Evolutionary conservation across 2,797 vertebrate species (phyloP), one percentile per base, ranked within the genome.

Genomic region (Tangara arthus): DNA sequence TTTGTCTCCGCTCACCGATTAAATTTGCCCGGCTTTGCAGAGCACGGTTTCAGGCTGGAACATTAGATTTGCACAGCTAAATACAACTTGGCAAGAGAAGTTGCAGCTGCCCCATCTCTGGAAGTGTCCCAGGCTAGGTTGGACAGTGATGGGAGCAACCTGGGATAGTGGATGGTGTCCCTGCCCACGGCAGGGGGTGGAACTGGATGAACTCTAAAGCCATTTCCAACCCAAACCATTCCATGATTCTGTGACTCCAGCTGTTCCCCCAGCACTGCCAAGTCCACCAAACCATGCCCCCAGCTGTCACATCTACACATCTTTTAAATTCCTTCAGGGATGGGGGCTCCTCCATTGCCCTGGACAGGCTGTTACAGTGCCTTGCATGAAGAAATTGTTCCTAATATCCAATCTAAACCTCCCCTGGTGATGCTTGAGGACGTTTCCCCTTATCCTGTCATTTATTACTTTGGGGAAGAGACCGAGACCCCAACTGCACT

Each of bases 1-100:
- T 89, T 90, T 95, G 85, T 93, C 91, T 94, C 93, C 24, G 42
- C 64, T 93, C 75, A 8, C 59, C 6, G 7, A 90, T 92, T 92
- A 85, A 89, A 89, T 90, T 32, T 66, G 57, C 68, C 55, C 63
- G 27, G 88, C 57, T 88, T 80, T 65, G 65, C 73, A 81, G 81
- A 71, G 63, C 22, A 41, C 4, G 2, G 42, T 42, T 84, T 87
- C 64, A 57, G 64, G 57, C 53, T 52, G 61, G 9, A 76, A 59
- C 44, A 5, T 66, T 16, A 39, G 18, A 34, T 87, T n/a, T 76
- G 35, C 1, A 3, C 23, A 69, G 63, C n/a, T 47, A 1, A 9
- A 46, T 17, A 35, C 4, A 1, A 17, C 22, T 27, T 83, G 72
- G 24, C 65, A 50, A 5, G 44, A 46, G 15, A 46, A 59, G n/a